Conservation (phyloP, 2,113 vertebrate species). For the Manacus vitellinus region DNA sequence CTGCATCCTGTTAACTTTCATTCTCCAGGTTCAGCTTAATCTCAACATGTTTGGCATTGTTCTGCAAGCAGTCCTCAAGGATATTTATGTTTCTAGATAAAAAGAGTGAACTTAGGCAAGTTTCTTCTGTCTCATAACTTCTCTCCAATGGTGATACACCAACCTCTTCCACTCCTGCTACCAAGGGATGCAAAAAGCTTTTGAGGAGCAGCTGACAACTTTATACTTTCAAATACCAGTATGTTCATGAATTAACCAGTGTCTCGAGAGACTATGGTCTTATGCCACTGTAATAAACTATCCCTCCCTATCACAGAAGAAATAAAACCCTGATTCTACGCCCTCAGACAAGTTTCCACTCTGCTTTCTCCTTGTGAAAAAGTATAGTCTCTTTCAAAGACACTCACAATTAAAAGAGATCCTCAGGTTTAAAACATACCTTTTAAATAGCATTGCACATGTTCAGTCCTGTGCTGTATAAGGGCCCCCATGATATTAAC, state of each 20-base stretch:
- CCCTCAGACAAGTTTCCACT: background rate
- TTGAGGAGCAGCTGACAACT: background rate
- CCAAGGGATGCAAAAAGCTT: background rate
- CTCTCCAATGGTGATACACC: background rate
- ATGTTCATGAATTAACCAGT: background rate
- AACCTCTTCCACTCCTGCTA: background rate
- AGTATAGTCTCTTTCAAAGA: background rate
- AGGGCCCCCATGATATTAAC: background rate
- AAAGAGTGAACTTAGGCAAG: background rate
- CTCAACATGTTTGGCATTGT: constrained; percentile 2
- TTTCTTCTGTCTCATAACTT: background rate
- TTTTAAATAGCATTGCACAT: background rate
- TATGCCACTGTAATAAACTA: background rate
- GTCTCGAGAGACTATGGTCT: background rate
- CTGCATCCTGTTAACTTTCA: constrained; percentile 62
- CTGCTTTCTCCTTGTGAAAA: background rate
- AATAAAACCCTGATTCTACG: background rate
- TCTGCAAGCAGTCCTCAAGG: background rate
- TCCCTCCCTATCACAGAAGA: background rate
- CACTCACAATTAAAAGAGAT: background rate
- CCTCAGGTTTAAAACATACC: background rate
- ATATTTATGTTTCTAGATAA: constrained; percentile 20
- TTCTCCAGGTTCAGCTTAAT: background rate
- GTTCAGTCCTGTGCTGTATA: background rate
- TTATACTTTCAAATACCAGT: background rate